Conservation (phyloP, 1,140 invertebrate species). For the Dendrolimus kikuchii region DNA sequence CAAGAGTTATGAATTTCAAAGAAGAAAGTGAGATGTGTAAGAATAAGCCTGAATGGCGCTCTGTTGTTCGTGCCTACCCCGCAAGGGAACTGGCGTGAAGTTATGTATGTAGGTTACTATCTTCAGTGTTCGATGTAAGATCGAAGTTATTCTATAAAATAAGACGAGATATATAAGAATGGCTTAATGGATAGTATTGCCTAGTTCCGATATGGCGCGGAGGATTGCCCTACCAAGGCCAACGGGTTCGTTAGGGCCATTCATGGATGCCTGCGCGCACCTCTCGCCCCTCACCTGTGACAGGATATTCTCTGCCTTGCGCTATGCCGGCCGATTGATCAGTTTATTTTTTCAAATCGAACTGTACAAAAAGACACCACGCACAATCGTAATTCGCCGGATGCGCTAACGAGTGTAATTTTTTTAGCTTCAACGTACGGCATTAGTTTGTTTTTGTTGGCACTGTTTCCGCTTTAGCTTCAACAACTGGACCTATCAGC, state of each 20-base stretch:
- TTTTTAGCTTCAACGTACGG: constrained; percentile 44
- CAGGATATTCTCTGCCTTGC: constrained; percentile 56
- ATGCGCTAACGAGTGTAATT: constrained; percentile 67
- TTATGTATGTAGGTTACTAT: no score
- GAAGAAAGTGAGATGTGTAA: no score
- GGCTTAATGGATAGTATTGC: neutral
- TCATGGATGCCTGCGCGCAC: constrained; percentile 51
- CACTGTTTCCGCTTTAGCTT: constrained; percentile 40
- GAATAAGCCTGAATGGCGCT: no score
- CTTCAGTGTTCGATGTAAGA: no score
- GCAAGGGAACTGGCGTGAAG: no score
- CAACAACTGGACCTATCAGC: constrained; percentile 13
- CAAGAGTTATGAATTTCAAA: no score
- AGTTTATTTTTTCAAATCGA: constrained; percentile 50
- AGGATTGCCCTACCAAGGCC: constrained; percentile 52
- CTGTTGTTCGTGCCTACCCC: no score
- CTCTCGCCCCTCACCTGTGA: constrained; percentile 33
- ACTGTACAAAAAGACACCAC: constrained; percentile 46
- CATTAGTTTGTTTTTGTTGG: constrained; percentile 53
- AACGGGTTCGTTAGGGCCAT: constrained; percentile 66
- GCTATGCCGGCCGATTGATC: constrained; percentile 51
- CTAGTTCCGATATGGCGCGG: constrained; percentile 20
- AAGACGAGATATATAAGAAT: no score
- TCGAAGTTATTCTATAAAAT: no score
- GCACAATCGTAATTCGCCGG: constrained; percentile 63